Percentiles rank a stretch among this genome's conserved stretches.
Evolutionary conservation across 1,140 invertebrate genomes (phyloP).

Genomic region (Eriocheir sinensis): DNA sequence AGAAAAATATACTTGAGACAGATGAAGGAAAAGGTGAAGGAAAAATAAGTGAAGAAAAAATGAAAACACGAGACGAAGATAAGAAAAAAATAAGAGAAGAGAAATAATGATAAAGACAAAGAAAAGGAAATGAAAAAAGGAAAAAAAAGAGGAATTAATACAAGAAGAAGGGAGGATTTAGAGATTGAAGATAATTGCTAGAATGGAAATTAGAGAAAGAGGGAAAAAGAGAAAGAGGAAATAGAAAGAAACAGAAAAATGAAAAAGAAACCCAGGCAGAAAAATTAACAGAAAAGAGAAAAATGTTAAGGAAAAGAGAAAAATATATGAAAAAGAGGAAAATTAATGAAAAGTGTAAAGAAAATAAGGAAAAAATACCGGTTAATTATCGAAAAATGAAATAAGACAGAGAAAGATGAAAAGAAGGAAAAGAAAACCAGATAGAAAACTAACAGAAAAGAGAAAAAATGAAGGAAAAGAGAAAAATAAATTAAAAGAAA

Average conservation of each 20-base stretch:
- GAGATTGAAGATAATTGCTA: not conserved
- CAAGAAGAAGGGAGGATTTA: not conserved
- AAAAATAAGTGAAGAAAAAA: not conserved
- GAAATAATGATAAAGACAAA: not conserved
- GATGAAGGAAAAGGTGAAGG: too few species aligned
- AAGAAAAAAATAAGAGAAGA: not conserved
- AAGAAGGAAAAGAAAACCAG: not conserved
- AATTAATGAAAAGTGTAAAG: not conserved
- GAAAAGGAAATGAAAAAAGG: not conserved
- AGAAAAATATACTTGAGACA: too few species aligned
- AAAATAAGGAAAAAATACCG: not conserved
- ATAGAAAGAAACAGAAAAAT: not conserved
- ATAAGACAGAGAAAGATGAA: not conserved
- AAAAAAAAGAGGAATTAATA: too few species aligned
- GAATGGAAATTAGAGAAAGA: not conserved
- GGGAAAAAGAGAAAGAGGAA: not conserved
- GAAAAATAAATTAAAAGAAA: not conserved
- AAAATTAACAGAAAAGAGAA: not conserved
- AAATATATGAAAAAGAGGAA: not conserved
- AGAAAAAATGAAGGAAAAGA: not conserved
- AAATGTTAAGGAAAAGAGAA: not conserved
- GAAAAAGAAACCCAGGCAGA: not conserved
- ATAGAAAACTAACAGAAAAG: not conserved
- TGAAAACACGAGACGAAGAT: not conserved
- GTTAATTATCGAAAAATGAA: not conserved